phyloP scores from a whole-genome alignment of 2,888 invertebrate species.

The Campopleginae sp. region DNA sequence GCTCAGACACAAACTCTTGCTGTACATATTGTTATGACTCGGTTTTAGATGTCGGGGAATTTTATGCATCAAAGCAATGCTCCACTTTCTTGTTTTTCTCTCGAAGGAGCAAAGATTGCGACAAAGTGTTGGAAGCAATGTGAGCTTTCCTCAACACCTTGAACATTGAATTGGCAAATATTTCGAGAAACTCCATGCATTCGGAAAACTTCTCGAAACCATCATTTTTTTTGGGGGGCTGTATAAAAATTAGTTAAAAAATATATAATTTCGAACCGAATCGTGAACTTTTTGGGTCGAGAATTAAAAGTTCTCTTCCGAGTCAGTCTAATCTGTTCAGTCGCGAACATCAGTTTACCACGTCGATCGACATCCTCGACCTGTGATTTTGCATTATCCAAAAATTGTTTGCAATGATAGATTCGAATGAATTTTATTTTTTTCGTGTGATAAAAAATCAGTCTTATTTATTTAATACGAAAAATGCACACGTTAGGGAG shows the following conservation, averaged over 20 bases:
- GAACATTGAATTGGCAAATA: not conserved
- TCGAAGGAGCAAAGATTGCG: not conserved
- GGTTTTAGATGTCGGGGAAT: not conserved
- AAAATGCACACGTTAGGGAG: too few species aligned
- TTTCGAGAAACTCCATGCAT: not conserved
- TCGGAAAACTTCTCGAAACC: not conserved
- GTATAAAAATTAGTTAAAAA: not conserved
- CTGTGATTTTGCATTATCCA: too few species aligned
- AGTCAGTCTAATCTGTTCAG: not conserved
- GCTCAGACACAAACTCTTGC: constrained; percentile 31
- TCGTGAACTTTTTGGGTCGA: not conserved
- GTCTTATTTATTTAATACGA: too few species aligned
- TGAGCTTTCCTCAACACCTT: not conserved
- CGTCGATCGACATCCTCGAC: too few species aligned
- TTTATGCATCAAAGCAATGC: not conserved
- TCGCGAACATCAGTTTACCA: not conserved
- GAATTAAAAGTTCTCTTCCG: not conserved
- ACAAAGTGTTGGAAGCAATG: not conserved
- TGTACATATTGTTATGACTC: not conserved
- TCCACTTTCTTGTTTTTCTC: not conserved
- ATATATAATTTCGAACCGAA: not conserved
- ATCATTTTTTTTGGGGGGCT: not conserved
- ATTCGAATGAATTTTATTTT: too few species aligned
- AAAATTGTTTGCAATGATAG: too few species aligned
- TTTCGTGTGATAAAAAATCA: too few species aligned